Conservation (phyloP, 2,113 vertebrate species). For the Podiceps cristatus region DNA sequence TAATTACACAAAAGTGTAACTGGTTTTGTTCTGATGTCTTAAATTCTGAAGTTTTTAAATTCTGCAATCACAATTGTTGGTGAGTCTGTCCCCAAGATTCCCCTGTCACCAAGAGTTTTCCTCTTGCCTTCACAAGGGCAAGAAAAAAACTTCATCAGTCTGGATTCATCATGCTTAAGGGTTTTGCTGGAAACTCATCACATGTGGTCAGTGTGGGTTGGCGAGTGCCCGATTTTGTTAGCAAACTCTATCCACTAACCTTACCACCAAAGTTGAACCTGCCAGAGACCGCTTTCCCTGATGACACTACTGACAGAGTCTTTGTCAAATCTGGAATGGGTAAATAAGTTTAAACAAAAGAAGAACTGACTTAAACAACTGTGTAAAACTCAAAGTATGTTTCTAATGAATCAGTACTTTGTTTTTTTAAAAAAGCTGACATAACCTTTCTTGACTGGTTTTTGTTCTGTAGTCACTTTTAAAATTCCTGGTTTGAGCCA, state of each 20-base stretch:
- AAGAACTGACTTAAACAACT: not conserved
- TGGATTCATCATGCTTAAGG: not conserved
- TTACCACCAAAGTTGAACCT: not conserved
- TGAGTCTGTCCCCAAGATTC: not conserved
- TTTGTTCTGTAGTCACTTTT: not conserved
- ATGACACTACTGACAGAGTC: not conserved
- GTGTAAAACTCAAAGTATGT: not conserved
- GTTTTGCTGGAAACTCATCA: constrained; percentile 18
- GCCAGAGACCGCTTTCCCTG: not conserved
- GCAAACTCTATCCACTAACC: not conserved
- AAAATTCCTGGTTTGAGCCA: not conserved
- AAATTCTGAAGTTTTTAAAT: not conserved
- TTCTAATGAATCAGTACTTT: not conserved
- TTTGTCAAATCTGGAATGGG: not conserved
- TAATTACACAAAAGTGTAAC: not conserved
- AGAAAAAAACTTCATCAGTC: not conserved
- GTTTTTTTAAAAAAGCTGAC: not conserved
- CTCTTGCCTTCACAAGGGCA: not conserved
- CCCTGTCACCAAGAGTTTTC: not conserved
- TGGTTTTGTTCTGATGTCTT: not conserved
- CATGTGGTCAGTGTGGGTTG: not conserved
- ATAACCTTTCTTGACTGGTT: not conserved
- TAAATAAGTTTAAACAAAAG: not conserved
- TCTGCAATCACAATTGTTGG: not conserved
- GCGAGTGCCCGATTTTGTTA: not conserved